Base-by-base conservation (phyloP, 2,888 invertebrate species). In the Cheilosia impressa region DNA sequence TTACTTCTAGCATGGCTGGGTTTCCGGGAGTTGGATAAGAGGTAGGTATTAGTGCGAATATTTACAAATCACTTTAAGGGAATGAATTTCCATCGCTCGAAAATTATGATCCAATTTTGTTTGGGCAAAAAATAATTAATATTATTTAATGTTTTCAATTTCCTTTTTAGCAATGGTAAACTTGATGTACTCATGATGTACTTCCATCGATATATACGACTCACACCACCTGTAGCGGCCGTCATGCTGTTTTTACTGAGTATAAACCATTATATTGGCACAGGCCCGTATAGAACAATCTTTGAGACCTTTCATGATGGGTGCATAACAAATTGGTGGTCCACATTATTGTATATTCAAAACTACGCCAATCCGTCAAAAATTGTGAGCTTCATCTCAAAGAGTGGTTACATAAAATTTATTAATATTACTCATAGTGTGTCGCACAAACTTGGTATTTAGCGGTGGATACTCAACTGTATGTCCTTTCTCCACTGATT, bases 381-480 rank as follows among this genome's bases (percentile, higher is more conserved):
- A 47, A 89, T 91, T 65, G 92, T 93, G 88, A 89, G 90, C 88
- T 24, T 50, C 43, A 22, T 15, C 38, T 41, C 9, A 58, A 19
- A 1, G 6, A n/a, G 24, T 1, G 6, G 27, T 27, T 27, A 13
- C 6, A 41, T 31, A 13, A 38, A 10, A 4, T 38, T 13, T 4
- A 41, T 47, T 17, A 2, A 9, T 15, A 47, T 17, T 69, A 15
- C 55, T 31, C 41, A 15, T 53, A 92, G 93, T 94, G 94, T 88
- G 89, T 94, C 53, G 91, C 91, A 22, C 94, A 94, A 88, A 92
- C 93, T 0, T 94, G 94, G 94, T 94, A 94, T 88, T 89, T 94
- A 47, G 93, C 94, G 6, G 93, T 94, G 9, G 94, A 94, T 87
- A 94, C 93, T 88, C 94, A 94, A 88, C 89, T 94, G 47, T 94